phyloP scores from a whole-genome alignment of 2,113 vertebrate genomes.

The Lophura nycthemera region DNA sequence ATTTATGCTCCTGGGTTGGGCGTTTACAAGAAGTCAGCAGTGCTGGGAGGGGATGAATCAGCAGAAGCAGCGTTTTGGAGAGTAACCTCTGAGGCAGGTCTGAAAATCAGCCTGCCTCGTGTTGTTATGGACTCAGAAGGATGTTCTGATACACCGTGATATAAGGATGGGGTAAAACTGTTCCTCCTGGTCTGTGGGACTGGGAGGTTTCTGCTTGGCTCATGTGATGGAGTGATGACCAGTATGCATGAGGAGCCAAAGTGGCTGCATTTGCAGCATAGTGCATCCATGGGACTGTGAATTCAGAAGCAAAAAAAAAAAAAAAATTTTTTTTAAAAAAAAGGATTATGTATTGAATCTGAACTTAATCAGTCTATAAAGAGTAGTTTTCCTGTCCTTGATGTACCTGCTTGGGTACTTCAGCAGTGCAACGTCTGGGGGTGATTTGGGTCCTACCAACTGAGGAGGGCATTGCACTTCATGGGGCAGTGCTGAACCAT shows the following conservation, averaged over 20 bases:
- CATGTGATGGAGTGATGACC: accelerated
- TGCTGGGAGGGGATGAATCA: conserved; percentile 51
- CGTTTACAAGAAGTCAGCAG: conserved; percentile 46
- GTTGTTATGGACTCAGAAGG: not conserved
- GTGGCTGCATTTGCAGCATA: not conserved
- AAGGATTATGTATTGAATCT: not conserved
- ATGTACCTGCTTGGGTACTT: too few relatives aligned
- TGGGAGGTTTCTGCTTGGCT: not conserved
- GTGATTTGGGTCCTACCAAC: not conserved
- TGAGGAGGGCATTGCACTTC: accelerated
- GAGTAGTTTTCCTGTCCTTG: not conserved
- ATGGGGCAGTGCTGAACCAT: not conserved
- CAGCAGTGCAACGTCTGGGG: not conserved
- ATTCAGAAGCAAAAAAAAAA: not conserved
- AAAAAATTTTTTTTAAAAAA: not conserved
- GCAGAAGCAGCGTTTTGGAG: conserved; percentile 41
- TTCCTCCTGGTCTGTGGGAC: not conserved
- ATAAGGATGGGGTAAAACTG: not conserved
- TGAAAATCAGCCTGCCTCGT: not conserved
- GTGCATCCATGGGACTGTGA: not conserved
- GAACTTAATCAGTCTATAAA: not conserved
- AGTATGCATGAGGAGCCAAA: accelerated
- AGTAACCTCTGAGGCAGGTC: not conserved
- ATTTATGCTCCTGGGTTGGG: conserved; percentile 50
- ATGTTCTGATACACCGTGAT: not conserved